These are phyloP conservation scores for Nycteola revayana DNA, from an alignment of 2,888 invertebrate genomes.

Conservation along the genomic window DNA sequence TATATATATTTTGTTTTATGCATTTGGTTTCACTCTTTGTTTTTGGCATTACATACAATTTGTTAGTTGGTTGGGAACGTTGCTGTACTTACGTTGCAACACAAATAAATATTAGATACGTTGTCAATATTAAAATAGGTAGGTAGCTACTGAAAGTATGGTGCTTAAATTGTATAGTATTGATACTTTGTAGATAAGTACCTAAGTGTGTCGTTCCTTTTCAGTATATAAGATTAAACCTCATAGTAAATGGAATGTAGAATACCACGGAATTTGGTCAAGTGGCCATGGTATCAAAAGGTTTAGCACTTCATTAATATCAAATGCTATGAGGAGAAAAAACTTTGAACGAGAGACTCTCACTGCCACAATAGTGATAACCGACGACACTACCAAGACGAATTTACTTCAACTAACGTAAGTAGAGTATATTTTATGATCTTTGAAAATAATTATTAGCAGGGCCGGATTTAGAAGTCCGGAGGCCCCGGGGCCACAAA, in stretches of 20 bases:
- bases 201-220: not conserved
- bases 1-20: no score
- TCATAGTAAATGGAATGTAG: slow-evolving; percentile 37
- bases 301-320: slow-evolving; percentile 24
- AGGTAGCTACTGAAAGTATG: no score
- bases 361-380: slow-evolving; percentile 33
- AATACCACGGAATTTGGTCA: slow-evolving; percentile 54
- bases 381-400: slow-evolving; percentile 41
- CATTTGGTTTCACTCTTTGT: no score
- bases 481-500: no score
- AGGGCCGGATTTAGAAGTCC: no score
- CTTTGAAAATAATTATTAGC: no score
- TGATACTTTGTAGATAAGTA: no score
- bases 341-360: slow-evolving; percentile 40
- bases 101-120: not conserved
- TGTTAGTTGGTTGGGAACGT: not conserved
- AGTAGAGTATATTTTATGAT: slow-evolving; percentile 5
- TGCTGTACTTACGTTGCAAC: no score
- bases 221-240: slow-evolving; percentile 52
- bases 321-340: slow-evolving; percentile 46
- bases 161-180: no score
- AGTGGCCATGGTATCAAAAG: slow-evolving; percentile 35
- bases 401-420: slow-evolving; percentile 44
- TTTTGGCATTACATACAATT: no score
- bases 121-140: not conserved